Evolutionary conservation across 2,113 vertebrate genomes (phyloP), one percentile per base, ranked within the genome.

Genomic region (Cheirogaleus medius): DNA sequence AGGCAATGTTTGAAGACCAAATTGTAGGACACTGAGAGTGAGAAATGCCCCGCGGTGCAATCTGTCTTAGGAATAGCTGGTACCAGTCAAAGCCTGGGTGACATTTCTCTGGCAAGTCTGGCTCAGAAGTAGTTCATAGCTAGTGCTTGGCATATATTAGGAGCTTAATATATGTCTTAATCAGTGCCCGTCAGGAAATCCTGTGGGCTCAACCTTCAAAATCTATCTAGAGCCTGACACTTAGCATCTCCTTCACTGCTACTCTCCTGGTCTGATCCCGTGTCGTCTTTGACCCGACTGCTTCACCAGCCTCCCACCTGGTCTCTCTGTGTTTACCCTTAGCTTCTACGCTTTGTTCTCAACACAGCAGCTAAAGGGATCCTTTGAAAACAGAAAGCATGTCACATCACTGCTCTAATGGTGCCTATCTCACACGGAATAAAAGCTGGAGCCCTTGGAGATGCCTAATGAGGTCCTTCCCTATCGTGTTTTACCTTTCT

Each of bases 41-140:
- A 93, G 96, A 76, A 93, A 89, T 71, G 93, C 73, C 96, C 93
- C 0, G 0, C 6, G 68, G 82, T 32, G 47, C 87, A 56, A 97
- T 97, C 49, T 49, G 63, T 98, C 97, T 97, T 96, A 44, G 80
- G 64, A 83, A 97, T 83, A 91, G 90, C 95, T 87, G 91, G 76
- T 32, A 52, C 74, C 37, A 58, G 49, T 97, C 97, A 97, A 68
- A 94, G 68, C 32, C 37, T 21, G 52, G 93, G 49, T 64, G 93
- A 93, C 87, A 76, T 87, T 95, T 97, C 78, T 71, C 39, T 93
- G 95, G 93, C 87, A 82, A 91, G 68, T 77, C 83, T 87, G 95
- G 78, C 69, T 96, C 56, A 69, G 68, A 89, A 66, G 87, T 56
- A 93, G 95, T 95, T 97, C 86, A 86, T 37, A 84, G 78, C 89